phyloP scores from a whole-genome alignment of 2,113 vertebrate species.

The Gambusia affinis region DNA sequence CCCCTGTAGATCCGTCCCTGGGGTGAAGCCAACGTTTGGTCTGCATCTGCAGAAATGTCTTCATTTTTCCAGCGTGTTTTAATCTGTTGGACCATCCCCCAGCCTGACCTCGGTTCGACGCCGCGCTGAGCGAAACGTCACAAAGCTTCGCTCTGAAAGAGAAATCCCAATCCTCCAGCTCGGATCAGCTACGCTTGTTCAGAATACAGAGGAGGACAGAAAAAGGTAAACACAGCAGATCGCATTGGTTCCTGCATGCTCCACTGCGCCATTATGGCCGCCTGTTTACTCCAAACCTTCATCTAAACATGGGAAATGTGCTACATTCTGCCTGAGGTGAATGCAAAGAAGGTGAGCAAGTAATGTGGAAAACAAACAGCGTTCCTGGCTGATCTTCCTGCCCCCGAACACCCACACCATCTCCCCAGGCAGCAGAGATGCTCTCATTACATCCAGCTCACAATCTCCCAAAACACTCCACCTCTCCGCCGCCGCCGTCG shows the following conservation, averaged over 20 bases:
- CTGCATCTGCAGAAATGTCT: constrained; percentile 32
- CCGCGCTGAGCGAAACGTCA: constrained; percentile 3
- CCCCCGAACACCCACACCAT: constrained; percentile 20
- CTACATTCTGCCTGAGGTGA: constrained; percentile 23
- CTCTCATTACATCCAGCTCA: constrained; percentile 35
- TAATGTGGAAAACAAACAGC: constrained; percentile 4
- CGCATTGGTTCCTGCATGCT: constrained; percentile 29
- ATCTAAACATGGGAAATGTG: constrained; percentile 28
- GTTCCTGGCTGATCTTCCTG: constrained; percentile 23
- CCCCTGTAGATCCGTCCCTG: constrained; percentile 5
- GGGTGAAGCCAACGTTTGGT: constrained; percentile 61
- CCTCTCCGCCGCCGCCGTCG: constrained; percentile 2
- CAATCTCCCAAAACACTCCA: constrained; percentile 21
- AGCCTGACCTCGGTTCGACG: constrained; percentile 33
- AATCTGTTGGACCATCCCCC: not conserved
- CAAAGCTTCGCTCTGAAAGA: constrained; percentile 11
- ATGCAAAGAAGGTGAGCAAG: constrained; percentile 21
- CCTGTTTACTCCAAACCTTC: constrained; percentile 42
- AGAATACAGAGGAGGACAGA: constrained; percentile 13
- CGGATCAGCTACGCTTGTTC: constrained; percentile 9
- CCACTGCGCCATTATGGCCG: constrained; percentile 23
- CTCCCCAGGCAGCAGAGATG: constrained; percentile 16
- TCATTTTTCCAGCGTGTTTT: not conserved
- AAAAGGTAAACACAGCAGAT: constrained; percentile 18
- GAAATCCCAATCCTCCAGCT: constrained; percentile 10